Evolutionary conservation across 2,888 invertebrate genomes (phyloP), one percentile per base, ranked within the genome.

Genomic region (Drosophila nr. perissopoda): DNA sequence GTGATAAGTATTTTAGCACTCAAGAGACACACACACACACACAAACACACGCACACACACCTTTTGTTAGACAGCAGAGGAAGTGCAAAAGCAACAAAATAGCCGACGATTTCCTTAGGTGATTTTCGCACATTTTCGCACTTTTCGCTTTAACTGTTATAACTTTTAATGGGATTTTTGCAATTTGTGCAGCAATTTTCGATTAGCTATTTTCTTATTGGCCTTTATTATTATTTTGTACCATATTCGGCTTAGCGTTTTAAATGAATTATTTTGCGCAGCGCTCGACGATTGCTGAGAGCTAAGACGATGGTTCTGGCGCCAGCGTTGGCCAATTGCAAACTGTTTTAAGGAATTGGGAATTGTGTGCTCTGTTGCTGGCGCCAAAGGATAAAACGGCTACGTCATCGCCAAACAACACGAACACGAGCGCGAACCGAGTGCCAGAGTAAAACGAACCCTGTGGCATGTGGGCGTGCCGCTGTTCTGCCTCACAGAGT

Each of bases 311-410:
- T 61, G 54, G 71, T 66, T 58, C 73, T 77, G 80, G 60, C 80
- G 71, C 80, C 67, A 82, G 70, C 86, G 83, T 78, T 76, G 73
- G 81, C 81, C 77, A 86, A 90, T 82, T 86, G 85, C 59, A 70
- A 78, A 84, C 87, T 84, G 83, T 68, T 72, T n/a, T 36, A 66
- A 64, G 83, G 74, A 81, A 68, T 78, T 73, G 61, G 61, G 73
- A 71, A 42, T 66, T 72, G 59, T 45, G 72, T 63, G 60, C 42
- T 68, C 59, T 69, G 65, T 69, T 73, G 81, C 64, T 81, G 78
- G 63, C 75, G 72, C 68, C 36, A 79, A 75, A 78, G 78, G 79
- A 82, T 67, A 66, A 60, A 69, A 54, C 71, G 79, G 67, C 68
- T 69, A 76, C 88, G 86, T 86, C 88, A 87, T 85, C 81, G 74